Evolutionary conservation across 2,113 vertebrate species (phyloP).

Genomic region (Hemiprocne comata): DNA sequence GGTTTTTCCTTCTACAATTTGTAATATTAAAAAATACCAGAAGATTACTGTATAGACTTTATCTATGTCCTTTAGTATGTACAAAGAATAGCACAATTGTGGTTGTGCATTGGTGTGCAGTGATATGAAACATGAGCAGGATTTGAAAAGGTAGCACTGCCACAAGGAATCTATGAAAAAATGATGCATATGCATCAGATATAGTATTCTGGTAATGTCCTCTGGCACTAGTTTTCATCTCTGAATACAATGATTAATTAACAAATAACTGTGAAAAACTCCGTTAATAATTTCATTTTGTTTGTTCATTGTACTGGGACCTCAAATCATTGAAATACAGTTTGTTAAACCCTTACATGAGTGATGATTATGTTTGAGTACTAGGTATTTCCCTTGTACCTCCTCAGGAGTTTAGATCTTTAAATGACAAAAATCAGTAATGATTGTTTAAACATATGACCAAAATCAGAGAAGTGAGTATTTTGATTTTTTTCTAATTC

Average conservation of each 20-base stretch:
- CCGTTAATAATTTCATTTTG: conserved; percentile 69
- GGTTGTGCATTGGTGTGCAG: conserved; percentile 72
- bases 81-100: conserved; percentile 74
- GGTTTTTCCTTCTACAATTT: conserved; percentile 71
- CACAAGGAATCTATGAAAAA: conserved; percentile 63
- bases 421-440: not conserved
- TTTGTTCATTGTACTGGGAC: conserved; percentile 52
- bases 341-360: conserved; percentile 55
- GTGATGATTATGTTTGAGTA: not conserved
- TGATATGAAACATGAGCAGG: conserved; percentile 73
- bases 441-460: not conserved
- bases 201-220: conserved; percentile 61
- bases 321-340: conserved; percentile 43
- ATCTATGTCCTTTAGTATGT: conserved; percentile 59
- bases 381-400: not conserved
- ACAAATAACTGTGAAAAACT: conserved; percentile 69
- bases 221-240: conserved; percentile 44
- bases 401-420: not conserved
- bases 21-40: conserved; percentile 77
- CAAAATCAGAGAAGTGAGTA: not conserved
- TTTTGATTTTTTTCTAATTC: not conserved
- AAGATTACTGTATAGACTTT: conserved; percentile 73
- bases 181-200: conserved; percentile 58
- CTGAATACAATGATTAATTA: conserved; percentile 67
- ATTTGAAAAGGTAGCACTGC: conserved; percentile 64